Evolutionary conservation across 2,888 invertebrate genomes (phyloP).

Genomic region (Globia sparganii): DNA sequence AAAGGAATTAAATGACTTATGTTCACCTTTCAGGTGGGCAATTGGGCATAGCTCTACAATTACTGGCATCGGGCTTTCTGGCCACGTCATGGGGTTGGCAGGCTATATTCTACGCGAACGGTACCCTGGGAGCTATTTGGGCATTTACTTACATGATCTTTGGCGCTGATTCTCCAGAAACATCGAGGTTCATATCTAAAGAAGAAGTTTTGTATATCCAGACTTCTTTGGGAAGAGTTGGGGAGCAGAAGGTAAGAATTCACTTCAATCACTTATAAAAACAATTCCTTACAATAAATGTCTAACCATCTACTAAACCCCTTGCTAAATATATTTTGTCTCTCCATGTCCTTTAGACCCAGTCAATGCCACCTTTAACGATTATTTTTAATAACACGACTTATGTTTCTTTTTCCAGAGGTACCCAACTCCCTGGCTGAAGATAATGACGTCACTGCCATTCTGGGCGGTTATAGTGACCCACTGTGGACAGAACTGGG

Average conservation of each 20-base stretch:
- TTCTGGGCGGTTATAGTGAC: constrained; percentile 91
- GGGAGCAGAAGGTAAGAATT: constrained; percentile 80
- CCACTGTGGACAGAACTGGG: constrained; percentile 94
- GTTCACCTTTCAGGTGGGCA: constrained; percentile 91
- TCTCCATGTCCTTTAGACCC: no score
- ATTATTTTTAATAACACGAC: neutral
- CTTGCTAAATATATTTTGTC: neutral
- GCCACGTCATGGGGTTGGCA: constrained; percentile 94
- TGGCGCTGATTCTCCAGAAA: constrained; percentile 92
- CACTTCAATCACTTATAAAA: neutral
- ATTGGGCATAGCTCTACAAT: constrained; percentile 94
- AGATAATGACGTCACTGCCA: constrained; percentile 92
- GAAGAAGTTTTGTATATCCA: constrained; percentile 93
- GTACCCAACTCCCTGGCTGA: constrained; percentile 91
- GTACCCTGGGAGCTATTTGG: constrained; percentile 92
- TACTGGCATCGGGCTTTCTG: constrained; percentile 93
- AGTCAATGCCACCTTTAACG: neutral
- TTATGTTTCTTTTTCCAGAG: constrained; percentile 81
- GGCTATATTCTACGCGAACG: constrained; percentile 94
- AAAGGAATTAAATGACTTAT: constrained; percentile 21
- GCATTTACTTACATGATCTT: constrained; percentile 90
- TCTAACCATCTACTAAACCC: no score
- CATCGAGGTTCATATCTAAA: constrained; percentile 90
- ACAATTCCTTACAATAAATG: neutral
- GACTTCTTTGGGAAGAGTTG: constrained; percentile 83